Evolutionary conservation across 2,113 vertebrate species (phyloP), one percentile per base, ranked within the genome.

Genomic region (Periophthalmodon schlosseri): DNA sequence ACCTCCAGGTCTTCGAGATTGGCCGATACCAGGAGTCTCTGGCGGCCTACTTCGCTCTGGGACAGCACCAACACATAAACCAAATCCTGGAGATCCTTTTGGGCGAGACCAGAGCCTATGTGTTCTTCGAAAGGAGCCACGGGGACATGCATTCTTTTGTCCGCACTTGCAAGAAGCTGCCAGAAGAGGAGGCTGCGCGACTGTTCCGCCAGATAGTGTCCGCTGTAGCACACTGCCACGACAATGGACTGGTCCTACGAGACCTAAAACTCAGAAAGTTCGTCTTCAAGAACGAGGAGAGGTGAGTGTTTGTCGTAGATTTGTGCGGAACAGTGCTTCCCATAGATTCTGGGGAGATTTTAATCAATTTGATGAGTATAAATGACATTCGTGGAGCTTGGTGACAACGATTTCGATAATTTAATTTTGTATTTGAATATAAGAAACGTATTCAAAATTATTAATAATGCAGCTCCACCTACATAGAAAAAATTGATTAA

Each of bases 61-160:
- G 96, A 78, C 94, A 95, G 1, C 97, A 99, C 86, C 95, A 96
- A 93, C 96, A 98, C 91, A 99, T 99, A 90, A 99, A 99, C 94
- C 97, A 99, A 91, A 96, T 99, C 91, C 94, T 96, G 72, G 98
- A 99, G 90, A 96, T 99, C 82, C 90, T 99, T 88, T 95, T 99
- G 67, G 98, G 98, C 70, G 97, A 99, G 88, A 95, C 95, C 74
- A 95, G 96, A 77, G 96, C 98, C 0, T 99, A 99, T 18, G 97
- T 97, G 86, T 98, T 99, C 94, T 99, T 99, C 68, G 96, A 97
- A 90, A 93, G 95, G 58, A 97, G 97, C 94, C 95, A 98, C 95
- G 97, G 97, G 70, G 98, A 99, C 93, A 98, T 99, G 98, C 98
- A 99, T 90, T 98, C 98, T 0, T 99, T 99, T 49, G 97, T 99